These are phyloP conservation scores for Eumeta japonica DNA, from an alignment of 1,140 invertebrate species.

Conservation along the genomic window DNA sequence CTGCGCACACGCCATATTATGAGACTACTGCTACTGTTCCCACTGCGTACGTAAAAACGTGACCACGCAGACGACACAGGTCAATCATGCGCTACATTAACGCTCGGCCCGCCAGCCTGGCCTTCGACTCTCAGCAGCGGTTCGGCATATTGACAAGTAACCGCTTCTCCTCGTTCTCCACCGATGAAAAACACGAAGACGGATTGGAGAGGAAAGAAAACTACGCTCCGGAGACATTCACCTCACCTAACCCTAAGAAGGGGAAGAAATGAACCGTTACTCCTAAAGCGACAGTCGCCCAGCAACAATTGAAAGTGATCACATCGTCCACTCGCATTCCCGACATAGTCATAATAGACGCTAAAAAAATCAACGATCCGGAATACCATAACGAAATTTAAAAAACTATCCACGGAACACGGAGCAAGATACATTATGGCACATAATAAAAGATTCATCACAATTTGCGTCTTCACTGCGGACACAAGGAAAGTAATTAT, in stretches of 20 bases:
- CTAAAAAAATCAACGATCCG: conserved; percentile 3
- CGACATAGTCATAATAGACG: conserved; percentile 3
- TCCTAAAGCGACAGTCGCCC: not conserved
- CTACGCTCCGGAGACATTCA: not conserved
- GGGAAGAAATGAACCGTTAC: not conserved
- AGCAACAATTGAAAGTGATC: conserved; percentile 1
- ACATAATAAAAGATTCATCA: too few species aligned
- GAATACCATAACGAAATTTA: conserved; percentile 3
- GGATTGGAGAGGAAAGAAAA: not conserved
- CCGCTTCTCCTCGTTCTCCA: not conserved
- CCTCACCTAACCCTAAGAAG: conserved; percentile 4
- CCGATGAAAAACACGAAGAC: too few species aligned
- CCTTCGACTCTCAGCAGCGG: not conserved
- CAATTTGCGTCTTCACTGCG: too few species aligned
- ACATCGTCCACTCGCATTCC: conserved; percentile 5
- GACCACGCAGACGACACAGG: not conserved
- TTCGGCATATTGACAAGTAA: conserved; percentile 1
- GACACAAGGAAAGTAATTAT: too few species aligned
- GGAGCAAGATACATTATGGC: too few species aligned
- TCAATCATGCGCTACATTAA: not conserved
- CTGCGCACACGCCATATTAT: not conserved
- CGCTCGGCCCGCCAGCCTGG: not conserved
- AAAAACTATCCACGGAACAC: conserved; percentile 4
- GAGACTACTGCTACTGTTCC: not conserved
- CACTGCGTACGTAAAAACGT: too few species aligned